Evolutionary conservation across 2,113 vertebrate species (phyloP).

Genomic region (Microtus oregoni): DNA sequence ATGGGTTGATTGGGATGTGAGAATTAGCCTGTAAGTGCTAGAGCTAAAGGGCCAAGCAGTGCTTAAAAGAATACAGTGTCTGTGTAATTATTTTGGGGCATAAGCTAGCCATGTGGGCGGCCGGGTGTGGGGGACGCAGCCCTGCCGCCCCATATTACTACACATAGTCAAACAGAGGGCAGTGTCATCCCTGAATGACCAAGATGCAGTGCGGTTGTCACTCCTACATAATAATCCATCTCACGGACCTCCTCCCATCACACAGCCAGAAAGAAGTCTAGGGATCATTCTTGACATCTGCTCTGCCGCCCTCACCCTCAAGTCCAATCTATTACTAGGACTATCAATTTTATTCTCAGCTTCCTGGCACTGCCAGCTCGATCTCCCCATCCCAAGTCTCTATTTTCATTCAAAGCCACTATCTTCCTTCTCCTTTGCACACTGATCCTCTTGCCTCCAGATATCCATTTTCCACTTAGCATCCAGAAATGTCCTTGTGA

Average conservation of each 20-base stretch:
- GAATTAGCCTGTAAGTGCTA: no score
- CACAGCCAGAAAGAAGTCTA: not conserved
- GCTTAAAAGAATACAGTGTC: no score
- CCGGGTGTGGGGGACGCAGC: no score
- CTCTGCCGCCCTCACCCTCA: not conserved
- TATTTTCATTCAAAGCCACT: not conserved
- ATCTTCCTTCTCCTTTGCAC: not conserved
- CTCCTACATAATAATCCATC: not conserved
- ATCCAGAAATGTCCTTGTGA: not conserved
- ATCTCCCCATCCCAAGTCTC: no score
- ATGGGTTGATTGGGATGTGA: no score
- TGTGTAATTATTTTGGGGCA: no score
- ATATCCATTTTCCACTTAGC: not conserved
- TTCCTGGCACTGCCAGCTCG: not conserved
- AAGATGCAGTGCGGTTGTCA: not conserved
- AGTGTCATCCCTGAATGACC: not conserved
- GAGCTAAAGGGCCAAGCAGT: no score
- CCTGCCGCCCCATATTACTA: no score
- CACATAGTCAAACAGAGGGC: not conserved
- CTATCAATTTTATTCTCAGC: not conserved
- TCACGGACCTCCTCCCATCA: not conserved
- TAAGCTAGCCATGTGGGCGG: no score
- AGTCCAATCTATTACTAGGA: not conserved
- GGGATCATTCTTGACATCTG: not conserved
- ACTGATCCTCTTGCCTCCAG: not conserved